Percentiles rank a stretch among this genome's conserved stretches.
phyloP scores from a whole-genome alignment of 1,140 invertebrate species.

The Cydia pomonella region DNA sequence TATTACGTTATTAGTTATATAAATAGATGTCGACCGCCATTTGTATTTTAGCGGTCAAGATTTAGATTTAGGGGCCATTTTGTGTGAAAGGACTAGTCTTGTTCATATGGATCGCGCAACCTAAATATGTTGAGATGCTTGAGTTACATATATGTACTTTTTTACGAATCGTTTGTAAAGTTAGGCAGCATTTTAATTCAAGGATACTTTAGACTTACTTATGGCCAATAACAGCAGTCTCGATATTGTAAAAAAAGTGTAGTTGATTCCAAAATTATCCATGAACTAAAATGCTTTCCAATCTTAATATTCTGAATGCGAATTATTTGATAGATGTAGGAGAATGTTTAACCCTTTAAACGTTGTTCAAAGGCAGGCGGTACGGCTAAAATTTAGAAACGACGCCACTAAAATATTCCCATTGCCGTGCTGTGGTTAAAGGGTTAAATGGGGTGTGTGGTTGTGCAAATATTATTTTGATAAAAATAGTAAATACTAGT shows the following conservation, averaged over 20 bases:
- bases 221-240: too few species aligned
- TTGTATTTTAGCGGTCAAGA: not conserved
- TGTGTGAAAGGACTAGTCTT: conserved; percentile 33
- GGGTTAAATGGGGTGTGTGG: not conserved
- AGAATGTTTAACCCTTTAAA: not conserved
- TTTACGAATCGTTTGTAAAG: not conserved
- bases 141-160: not conserved
- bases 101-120: not conserved
- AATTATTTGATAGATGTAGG: not conserved
- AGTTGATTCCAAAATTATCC: not conserved
- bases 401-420: not conserved
- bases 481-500: not conserved
- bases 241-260: not conserved
- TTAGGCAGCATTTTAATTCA: not conserved
- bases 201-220: not conserved
- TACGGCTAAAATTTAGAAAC: not conserved
- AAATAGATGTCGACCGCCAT: conserved; percentile 5
- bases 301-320: not conserved
- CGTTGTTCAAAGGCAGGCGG: not conserved
- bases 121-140: not conserved
- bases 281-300: not conserved
- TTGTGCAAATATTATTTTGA: not conserved
- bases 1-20: conserved; percentile 29
- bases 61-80: conserved; percentile 21
- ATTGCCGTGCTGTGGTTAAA: not conserved